Base-by-base conservation (phyloP, 92 coral and sea anemone species). In the Zoanthus gigantus region DNA sequence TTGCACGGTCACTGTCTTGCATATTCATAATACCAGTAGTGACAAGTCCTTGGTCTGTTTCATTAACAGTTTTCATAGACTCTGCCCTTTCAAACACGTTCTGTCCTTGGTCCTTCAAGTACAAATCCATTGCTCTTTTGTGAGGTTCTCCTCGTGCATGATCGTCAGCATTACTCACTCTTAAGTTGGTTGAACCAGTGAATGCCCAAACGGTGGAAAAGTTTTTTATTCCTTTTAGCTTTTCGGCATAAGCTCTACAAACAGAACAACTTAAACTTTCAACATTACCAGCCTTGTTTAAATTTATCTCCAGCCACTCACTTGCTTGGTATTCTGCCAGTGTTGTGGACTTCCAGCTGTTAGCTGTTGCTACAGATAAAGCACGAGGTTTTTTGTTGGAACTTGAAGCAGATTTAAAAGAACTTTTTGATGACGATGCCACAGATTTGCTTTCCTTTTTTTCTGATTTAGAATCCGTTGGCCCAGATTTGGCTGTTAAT, bases 91-190 rank as follows among this genome's bases (percentile, higher is more conserved):
- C 86, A 37, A 66, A 37, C 76, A 76, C 86, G 66, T 45, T 31
- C 86, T 82, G 86, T 37, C 88, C 29, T 65, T 83, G 48, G 34
- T 63, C 85, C 34, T 34, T 74, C 29, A 74, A 13, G 17, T 74
- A 54, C 56, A 46, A 80, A 71, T 91, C 92, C 83, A 94, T 29
- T 30, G 96, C 93, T 78, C 77, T 93, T 80, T 89, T 93, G 76
- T 93, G 94, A 10, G 96, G 96, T 30, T 93, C 94, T 69, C 94
- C 94, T 68, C 82, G 54, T 12, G 89, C 90, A 86, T 93, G 94
- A 76, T 91, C 94, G 81, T 88, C 84, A 8, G 90, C 93, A 84
- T 92, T 94, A 78, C 93, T 91, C 56, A 94, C 61, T 66, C 94
- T 37, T 44, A 94, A 92, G 91, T 90, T 94, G 45, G 79, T 83